A percentile compares a stretch with the other conserved stretches of the same genome.
These are phyloP conservation scores for Myzus persicae DNA, from an alignment of 1,140 invertebrate species.

Conservation along the genomic window DNA sequence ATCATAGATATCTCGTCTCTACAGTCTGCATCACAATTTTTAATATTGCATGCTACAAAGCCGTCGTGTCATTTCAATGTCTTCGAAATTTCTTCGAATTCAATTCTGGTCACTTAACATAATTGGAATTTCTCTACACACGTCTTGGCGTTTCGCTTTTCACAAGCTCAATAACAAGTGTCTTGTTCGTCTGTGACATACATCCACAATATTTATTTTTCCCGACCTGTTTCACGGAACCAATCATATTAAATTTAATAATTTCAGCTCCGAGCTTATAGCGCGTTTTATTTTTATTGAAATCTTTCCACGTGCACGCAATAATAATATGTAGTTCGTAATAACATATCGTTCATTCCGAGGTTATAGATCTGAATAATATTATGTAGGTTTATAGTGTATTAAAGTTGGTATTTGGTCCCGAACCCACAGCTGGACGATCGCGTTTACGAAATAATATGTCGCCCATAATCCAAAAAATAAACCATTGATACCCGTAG, in stretches of 20 bases:
- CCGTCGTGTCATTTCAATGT: background rate
- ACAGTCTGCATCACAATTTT: background rate
- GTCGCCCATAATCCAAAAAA: background rate
- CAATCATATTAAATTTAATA: conserved; percentile 9
- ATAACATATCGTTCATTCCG: background rate
- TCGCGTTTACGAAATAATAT: background rate
- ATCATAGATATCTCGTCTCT: background rate
- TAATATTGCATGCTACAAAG: background rate
- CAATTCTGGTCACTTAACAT: conserved; percentile 6
- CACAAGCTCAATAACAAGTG: background rate
- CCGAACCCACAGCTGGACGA: background rate
- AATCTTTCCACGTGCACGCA: background rate
- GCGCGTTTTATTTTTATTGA: background rate
- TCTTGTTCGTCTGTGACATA: background rate
- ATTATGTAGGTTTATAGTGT: background rate
- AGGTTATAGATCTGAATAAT: no score
- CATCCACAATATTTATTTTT: background rate
- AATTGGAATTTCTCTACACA: background rate
- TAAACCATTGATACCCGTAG: conserved; percentile 11
- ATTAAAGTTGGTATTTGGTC: background rate
- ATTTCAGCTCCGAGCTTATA: background rate
- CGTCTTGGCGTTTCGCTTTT: background rate
- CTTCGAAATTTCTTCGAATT: background rate
- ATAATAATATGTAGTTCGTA: background rate
- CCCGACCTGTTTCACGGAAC: background rate